Evolutionary conservation across 2,888 invertebrate genomes (phyloP), one percentile per base, ranked within the genome.

Genomic region (Metalampra italica): DNA sequence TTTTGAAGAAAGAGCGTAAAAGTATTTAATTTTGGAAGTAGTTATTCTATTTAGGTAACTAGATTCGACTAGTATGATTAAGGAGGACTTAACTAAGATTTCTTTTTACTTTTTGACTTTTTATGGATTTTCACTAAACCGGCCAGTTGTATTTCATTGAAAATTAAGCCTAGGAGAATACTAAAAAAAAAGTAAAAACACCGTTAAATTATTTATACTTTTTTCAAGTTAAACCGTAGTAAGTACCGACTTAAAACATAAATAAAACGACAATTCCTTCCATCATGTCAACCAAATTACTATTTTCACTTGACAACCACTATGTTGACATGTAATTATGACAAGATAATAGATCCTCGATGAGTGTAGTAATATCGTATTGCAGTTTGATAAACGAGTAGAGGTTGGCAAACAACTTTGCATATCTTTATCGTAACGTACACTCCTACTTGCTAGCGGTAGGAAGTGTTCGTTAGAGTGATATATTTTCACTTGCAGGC

Each of bases 21-120:
- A 60, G 63, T 65, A 63, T 62, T 57, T 60, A 71, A 68, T 69
- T 68, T 63, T 51, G 64, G 69, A 65, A 15, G 9, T n/a, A 15
- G 32, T 46, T n/a, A n/a, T 37, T 12, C 13, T 29, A 38, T 30
- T 13, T 1, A 37, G 37, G 37, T 37, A 11, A n/a, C n/a, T n/a
- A n/a, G n/a, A n/a, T n/a, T n/a, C n/a, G n/a, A n/a, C n/a, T n/a
- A n/a, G n/a, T n/a, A n/a, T n/a, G n/a, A n/a, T n/a, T n/a, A n/a
- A n/a, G n/a, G n/a, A n/a, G n/a, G n/a, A n/a, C n/a, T n/a, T n/a
- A n/a, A n/a, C n/a, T n/a, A n/a, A n/a, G n/a, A n/a, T n/a, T n/a
- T n/a, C n/a, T n/a, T n/a, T n/a, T n/a, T n/a, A n/a, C n/a, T n/a
- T n/a, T n/a, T n/a, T n/a, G n/a, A n/a, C n/a, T n/a, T n/a, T n/a